Base-by-base conservation (phyloP, 2,113 vertebrate species). In the Spilogale gracilis region DNA sequence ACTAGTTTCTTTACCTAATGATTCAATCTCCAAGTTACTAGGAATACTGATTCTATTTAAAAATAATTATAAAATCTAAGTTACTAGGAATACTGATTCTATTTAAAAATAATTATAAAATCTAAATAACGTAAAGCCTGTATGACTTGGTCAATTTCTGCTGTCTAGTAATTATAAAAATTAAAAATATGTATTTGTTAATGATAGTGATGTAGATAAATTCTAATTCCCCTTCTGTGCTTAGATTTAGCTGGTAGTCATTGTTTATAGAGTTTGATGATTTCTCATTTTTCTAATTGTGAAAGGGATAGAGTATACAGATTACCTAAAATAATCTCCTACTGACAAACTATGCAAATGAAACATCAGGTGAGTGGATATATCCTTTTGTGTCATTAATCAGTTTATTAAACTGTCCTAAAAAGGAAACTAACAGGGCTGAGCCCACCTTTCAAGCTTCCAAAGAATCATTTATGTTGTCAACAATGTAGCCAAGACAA, bases 271-370 rank as follows among this genome's bases (percentile, higher is more conserved):
- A 48, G 2, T 48, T 91, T 71, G 73, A n/a, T 93, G 12, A 85
- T 82, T 67, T 90, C 30, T 54, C 54, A 2, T 76, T 74, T 82
- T 76, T 32, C 30, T 97, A 79, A 74, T n/a, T 93, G 56, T 67
- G 80, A 95, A 93, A 88, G n/a, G 73, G 52, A 23, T 32, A 52
- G 21, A 48, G 32, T 60, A 87, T 80, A 45, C 5, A 93, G 84
- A 95, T 96, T 80, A 50, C 4, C 74, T 38, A 83, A 76, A 58
- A 93, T 96, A 92, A 71, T 79, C 78, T 97, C 79, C 54, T 56
- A 82, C 89, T 80, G 74, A 86, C 63, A 86, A 91, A 74, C 20
- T 38, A 81, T 95, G 86, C 71, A 89, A 87, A 96, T 87, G 56
- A 61, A 74, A 61, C 14, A 52, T 52, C 27, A 45, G 88, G 12